Conservation (phyloP, 2,113 vertebrate species). For the Lota lota region DNA sequence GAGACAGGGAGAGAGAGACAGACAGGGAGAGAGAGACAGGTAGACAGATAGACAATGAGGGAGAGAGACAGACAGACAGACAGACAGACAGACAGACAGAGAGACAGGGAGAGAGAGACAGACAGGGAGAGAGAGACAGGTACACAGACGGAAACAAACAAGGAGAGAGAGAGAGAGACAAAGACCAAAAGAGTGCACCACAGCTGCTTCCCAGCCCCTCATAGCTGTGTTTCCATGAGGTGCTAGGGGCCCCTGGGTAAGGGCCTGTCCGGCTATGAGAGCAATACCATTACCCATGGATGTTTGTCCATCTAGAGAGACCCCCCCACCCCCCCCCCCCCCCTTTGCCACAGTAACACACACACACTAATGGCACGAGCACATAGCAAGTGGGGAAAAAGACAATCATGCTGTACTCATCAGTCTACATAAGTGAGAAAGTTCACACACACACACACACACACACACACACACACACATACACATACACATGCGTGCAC, state of each 20-base stretch:
- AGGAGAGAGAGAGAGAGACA: no score
- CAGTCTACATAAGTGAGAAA: constrained; percentile 15
- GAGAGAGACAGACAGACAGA: background rate
- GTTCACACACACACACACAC: constrained; percentile 10
- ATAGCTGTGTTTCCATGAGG: constrained; percentile 39
- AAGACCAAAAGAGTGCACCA: background rate
- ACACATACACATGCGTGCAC: background rate
- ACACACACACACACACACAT: background rate
- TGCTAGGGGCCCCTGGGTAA: constrained; percentile 42
- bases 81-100: no score
- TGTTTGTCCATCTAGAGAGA: constrained; percentile 65
- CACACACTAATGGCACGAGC: constrained; percentile 61
- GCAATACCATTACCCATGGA: constrained; percentile 70
- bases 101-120: no score
- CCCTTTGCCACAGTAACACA: no score
- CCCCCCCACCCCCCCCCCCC: constrained; percentile 8
- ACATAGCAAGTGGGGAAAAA: constrained; percentile 56
- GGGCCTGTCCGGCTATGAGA: constrained; percentile 48
- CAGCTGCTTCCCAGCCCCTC: constrained; percentile 59
- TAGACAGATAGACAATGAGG: no score
- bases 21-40: no score
- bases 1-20: background rate
- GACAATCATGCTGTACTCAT: constrained; percentile 47
- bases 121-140: no score
- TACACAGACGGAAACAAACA: no score